Percentiles rank a stretch among this genome's conserved stretches.
These are phyloP conservation scores for Musca vetustissima DNA, from an alignment of 1,140 invertebrate species.

Conservation along the genomic window DNA sequence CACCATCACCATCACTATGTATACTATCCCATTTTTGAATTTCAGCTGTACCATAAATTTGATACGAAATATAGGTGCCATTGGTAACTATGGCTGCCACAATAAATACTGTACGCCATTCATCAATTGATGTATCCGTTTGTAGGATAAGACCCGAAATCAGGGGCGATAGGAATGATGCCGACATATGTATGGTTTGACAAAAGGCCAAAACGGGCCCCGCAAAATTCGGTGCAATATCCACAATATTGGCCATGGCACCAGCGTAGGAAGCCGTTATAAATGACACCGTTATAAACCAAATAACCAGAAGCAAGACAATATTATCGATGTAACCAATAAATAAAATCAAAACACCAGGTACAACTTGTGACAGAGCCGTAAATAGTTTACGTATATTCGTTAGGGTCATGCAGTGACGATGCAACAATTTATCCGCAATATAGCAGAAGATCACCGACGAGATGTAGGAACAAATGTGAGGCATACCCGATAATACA, in stretches of 20 bases:
- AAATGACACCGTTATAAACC: constrained; percentile 71
- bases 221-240: constrained; percentile 73
- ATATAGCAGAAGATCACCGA: constrained; percentile 72
- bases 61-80: constrained; percentile 69
- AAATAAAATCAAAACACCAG: constrained; percentile 65
- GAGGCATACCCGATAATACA: constrained; percentile 66
- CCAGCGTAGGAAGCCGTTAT: constrained; percentile 74
- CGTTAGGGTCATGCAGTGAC: constrained; percentile 63
- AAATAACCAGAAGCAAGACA: constrained; percentile 62
- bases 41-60: constrained; percentile 69
- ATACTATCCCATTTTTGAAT: constrained; percentile 65
- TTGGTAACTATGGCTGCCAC: constrained; percentile 66
- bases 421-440: constrained; percentile 66
- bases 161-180: constrained; percentile 70
- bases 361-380: constrained; percentile 69
- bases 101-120: constrained; percentile 75
- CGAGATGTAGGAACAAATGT: constrained; percentile 70
- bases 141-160: constrained; percentile 63
- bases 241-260: constrained; percentile 76
- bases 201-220: constrained; percentile 72
- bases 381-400: constrained; percentile 72
- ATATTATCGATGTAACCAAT: constrained; percentile 69
- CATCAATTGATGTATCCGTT: constrained; percentile 59
- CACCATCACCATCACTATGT: too few relatives aligned
- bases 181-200: constrained; percentile 76